Conservation (phyloP, 1,140 invertebrate species). For the Drosophila pallidifrons region DNA sequence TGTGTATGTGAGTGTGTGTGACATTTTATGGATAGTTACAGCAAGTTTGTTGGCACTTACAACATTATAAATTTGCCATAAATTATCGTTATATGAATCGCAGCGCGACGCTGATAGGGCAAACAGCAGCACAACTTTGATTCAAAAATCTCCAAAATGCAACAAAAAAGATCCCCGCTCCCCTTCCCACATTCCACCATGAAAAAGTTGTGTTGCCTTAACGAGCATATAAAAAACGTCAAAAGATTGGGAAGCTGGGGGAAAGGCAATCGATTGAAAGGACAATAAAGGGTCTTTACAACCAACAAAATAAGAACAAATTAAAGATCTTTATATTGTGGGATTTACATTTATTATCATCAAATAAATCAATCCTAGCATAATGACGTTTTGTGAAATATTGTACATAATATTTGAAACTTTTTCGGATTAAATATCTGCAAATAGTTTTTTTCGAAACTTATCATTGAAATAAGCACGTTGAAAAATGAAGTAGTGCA, state of each 20-base stretch:
- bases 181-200: neutral
- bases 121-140: slow-evolving; percentile 39
- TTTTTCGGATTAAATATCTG: no score
- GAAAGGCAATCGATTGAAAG: neutral
- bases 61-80: slow-evolving; percentile 79
- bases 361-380: no score
- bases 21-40: slow-evolving; percentile 76
- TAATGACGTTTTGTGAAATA: no score
- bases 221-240: slow-evolving; percentile 15
- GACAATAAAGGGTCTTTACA: neutral
- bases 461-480: no score
- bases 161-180: neutral
- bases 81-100: slow-evolving; percentile 73
- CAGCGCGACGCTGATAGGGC: slow-evolving; percentile 50
- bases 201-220: slow-evolving; percentile 7
- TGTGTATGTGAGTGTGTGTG: slow-evolving; percentile 26
- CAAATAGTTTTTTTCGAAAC: no score
- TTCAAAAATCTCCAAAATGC: slow-evolving; percentile 29
- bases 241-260: neutral
- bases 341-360: neutral
- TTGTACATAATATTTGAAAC: no score
- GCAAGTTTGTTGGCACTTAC: slow-evolving; percentile 80
- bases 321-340: neutral
- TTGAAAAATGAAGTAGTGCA: no score
- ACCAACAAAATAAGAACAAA: neutral